Evolutionary conservation across 1,140 invertebrate species (phyloP).

Genomic region (Ctenoplectra terminalis): DNA sequence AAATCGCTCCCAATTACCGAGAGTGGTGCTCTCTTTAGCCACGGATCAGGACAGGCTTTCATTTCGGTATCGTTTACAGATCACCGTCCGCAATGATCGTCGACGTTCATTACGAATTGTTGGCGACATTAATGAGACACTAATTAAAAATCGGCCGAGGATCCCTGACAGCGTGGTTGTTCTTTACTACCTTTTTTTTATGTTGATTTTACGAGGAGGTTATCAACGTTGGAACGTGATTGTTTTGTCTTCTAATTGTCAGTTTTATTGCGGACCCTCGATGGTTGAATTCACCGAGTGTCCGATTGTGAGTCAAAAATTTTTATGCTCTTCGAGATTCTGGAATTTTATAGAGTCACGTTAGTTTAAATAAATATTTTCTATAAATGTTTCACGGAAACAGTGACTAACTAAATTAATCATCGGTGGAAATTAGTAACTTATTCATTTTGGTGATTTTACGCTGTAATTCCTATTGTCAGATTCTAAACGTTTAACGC

Average conservation of each 20-base stretch:
- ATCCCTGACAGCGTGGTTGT: not conserved
- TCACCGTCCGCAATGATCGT: not conserved
- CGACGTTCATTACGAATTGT: constrained; percentile 1
- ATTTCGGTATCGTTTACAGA: constrained; percentile 25
- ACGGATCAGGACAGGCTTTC: not conserved
- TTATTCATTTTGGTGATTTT: no score
- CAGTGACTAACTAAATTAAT: no score
- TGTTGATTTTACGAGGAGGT: not conserved
- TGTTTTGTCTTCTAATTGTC: not conserved
- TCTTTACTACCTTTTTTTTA: no score
- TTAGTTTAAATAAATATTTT: no score
- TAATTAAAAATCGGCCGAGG: constrained; percentile 9
- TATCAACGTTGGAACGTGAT: not conserved
- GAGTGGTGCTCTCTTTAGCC: constrained; percentile 60
- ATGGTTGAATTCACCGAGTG: not conserved
- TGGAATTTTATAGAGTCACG: not conserved
- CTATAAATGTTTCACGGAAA: no score
- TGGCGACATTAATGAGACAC: not conserved
- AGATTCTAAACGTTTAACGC: no score
- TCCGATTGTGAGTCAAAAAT: not conserved
- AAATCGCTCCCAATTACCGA: constrained; percentile 62
- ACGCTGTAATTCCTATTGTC: no score
- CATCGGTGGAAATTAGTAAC: no score
- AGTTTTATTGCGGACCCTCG: not conserved
- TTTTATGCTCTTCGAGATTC: not conserved